Evolutionary conservation across 2,797 vertebrate species (phyloP).

Genomic region (Danionella dracula): DNA sequence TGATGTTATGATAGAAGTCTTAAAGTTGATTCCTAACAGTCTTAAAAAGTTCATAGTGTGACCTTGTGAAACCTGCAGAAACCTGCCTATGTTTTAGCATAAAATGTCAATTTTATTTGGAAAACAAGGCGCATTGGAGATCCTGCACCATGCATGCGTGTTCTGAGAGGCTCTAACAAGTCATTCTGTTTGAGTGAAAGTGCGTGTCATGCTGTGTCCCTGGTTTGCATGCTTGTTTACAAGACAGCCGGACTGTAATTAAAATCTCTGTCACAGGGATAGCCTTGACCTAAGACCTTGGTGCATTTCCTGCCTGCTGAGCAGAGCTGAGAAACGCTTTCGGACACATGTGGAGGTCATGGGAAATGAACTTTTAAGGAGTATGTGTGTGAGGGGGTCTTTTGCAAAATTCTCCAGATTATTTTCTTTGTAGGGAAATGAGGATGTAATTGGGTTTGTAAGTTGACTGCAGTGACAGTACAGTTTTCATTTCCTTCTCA

Average conservation of each 20-base stretch:
- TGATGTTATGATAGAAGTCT: no score
- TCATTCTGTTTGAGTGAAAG: background rate
- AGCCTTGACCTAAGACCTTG: conserved; percentile 63
- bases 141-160: no score
- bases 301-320: conserved; percentile 71
- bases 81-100: no score
- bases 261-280: conserved; percentile 57
- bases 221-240: conserved; percentile 29
- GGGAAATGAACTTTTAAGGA: conserved; percentile 67
- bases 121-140: no score
- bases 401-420: conserved; percentile 20
- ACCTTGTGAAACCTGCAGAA: no score
- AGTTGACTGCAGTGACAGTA: background rate
- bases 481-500: background rate
- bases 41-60: no score
- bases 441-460: conserved; percentile 25
- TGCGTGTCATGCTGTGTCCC: background rate
- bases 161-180: no score
- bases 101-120: no score
- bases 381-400: conserved; percentile 32
- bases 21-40: no score
- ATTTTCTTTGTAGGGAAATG: conserved; percentile 31
- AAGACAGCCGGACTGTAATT: conserved; percentile 42
- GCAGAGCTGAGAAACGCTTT: conserved; percentile 62
- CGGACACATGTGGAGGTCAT: conserved; percentile 71